Evolutionary conservation across 2,113 vertebrate species (phyloP), one percentile per base, ranked within the genome.

Genomic region (Micronisus gabar): DNA sequence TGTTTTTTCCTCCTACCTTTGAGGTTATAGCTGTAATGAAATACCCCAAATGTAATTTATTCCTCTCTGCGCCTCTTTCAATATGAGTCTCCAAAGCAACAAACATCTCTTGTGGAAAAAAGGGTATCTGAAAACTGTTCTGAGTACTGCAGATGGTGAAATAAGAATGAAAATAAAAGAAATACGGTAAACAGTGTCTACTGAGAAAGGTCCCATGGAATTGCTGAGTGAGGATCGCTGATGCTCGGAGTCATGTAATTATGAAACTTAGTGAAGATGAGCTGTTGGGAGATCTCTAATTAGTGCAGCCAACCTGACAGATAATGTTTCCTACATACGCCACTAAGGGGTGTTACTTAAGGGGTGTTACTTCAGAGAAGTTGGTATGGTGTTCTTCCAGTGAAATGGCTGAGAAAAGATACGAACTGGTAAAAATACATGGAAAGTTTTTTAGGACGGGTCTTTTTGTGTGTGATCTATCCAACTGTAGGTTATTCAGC

Each of bases 1-100:
- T 78, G 32, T 78, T 58, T 80, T 83, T 81, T 47, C 18, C 61
- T 94, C 34, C 65, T 89, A 65, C 52, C 58, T 89, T 85, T 87
- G 81, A 87, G 89, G 56, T 87, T 93, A 79, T 40, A 65, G 55
- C 59, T 91, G 56, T 75, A 89, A 79, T 56, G 34, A 85, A 95
- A 87, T 87, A 89, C 61, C 78, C 70, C 13, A 56, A 95, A 67
- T 68, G 78, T 93, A 40, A 94, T 75, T 91, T 93, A 82, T 93
- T 94, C 78, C 66, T 94, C 61, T 89, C 48, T 82, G 52, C 3
- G 2, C 36, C 79, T 79, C 52, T 96, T 96, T 90, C 76, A 53
- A 3, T 81, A 87, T 85, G 87, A 94, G 58, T 85, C 81, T 91
- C 48, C 70, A 93, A 81, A 93, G 86, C 81, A 91, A 82, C 50